Base-by-base conservation (phyloP, 1,140 invertebrate species). In the Aphaenogaster rudis region DNA sequence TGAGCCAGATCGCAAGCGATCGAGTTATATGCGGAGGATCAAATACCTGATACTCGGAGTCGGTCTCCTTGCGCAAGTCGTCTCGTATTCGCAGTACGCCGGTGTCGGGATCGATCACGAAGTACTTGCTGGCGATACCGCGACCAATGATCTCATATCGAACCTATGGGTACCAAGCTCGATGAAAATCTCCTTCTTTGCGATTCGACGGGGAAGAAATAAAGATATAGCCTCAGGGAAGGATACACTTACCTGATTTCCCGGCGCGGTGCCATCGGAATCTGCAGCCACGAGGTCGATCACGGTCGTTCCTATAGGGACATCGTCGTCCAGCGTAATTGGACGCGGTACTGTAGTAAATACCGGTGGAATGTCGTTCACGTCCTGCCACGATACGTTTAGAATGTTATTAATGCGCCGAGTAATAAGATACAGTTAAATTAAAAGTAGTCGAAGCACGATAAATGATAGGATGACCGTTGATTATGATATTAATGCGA, bases 351-450 rank as follows among this genome's bases (percentile, higher is more conserved):
- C 96, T 1, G 97, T 97, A 3, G 97, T 97, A 93, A 99, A 99
- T 21, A 98, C 96, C 11, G 99, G 99, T 0, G 98, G 97, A 87
- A 98, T 97, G 94, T 98, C 98, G 94, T 98, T 98, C 84, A 97
- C 96, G 94, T 98, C 97, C 96, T 97, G 91, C 11, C 39, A 61
- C 21, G 36, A 61, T 33, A 11, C 42, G 5, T 72, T 84, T 76
- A 57, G 11, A 76, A 63, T 2, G 42, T 79, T 79, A 79, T 66
- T 79, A 48, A 45, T 42, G 6, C 17, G 28, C 11, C 78, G 52
- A 57, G 52, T 81, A 72, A 81, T 28, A 59, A 71, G 36, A 39
- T 71, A 48, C 42, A 48, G 21, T 64, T 79, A 57, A 59, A 81
- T 17, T 72, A 71, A 45, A 72, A 72, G 39, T 50, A 59, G 36